phyloP scores from a whole-genome alignment of 2,888 invertebrate species.

The Congeria kusceri region DNA sequence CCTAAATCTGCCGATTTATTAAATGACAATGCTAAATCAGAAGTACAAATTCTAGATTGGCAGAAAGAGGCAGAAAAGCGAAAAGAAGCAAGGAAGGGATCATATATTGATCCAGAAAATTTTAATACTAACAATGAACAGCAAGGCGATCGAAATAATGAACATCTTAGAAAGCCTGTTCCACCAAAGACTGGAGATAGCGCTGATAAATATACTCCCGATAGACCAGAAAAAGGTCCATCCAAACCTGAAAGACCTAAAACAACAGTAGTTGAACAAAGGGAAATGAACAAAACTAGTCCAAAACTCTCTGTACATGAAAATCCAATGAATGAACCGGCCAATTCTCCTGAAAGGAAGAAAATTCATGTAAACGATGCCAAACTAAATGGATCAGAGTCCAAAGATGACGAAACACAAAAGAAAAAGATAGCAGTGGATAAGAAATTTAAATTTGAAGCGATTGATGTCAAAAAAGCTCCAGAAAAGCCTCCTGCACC shows the following conservation, averaged over 20 bases:
- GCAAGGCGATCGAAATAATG: not conserved
- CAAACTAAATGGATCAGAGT: conserved; percentile 13
- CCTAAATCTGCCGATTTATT: conserved; percentile 70
- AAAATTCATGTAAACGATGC: conserved; percentile 21
- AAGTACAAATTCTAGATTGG: conserved; percentile 72
- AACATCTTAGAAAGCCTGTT: conserved; percentile 19
- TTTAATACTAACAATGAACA: conserved; percentile 18
- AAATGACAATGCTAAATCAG: conserved; percentile 43
- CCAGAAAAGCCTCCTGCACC: conserved; percentile 29
- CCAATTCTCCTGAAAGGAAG: conserved; percentile 34
- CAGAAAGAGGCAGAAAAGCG: conserved; percentile 79
- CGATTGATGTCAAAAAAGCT: conserved; percentile 24
- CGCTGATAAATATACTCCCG: conserved; percentile 24
- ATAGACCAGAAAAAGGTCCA: not conserved
- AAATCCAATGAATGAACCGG: not conserved
- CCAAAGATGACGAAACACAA: conserved; percentile 8
- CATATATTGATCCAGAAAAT: conserved; percentile 75
- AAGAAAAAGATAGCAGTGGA: conserved; percentile 68
- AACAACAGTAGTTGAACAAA: not conserved
- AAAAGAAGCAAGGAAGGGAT: conserved; percentile 70
- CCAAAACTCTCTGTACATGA: no score
- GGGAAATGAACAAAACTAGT: no score
- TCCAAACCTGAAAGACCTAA: not conserved
- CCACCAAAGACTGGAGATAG: conserved; percentile 26
- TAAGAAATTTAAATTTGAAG: conserved; percentile 63